Evolutionary conservation across 1,140 invertebrate genomes (phyloP), one percentile per base, ranked within the genome.

Genomic region (Gonioctena quinquepunctata): DNA sequence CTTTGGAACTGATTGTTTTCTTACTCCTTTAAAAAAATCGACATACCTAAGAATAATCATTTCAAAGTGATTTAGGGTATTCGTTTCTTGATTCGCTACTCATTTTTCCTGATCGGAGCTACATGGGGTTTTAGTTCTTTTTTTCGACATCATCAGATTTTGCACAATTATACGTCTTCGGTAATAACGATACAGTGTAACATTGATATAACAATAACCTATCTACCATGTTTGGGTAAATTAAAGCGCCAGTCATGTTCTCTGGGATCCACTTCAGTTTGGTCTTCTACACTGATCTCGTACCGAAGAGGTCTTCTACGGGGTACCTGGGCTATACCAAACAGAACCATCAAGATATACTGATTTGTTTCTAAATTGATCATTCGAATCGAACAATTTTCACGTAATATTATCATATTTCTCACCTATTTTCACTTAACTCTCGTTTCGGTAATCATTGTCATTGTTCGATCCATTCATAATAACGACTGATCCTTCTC

Each of bases 161-260:
- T n/a, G n/a, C n/a, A n/a, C n/a, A n/a, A n/a, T n/a, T n/a, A n/a
- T n/a, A n/a, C n/a, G n/a, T 54, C 52, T 27, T 28, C 26, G 26
- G 60, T 33, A 48, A 42, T 28, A 18, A 42, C 42, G 60, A 62
- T 19, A 42, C 52, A 8, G 60, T 48, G 60, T 62, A 62, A 62
- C 60, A 62, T n/a, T 42, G 25, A 62, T 18, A 62, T 42, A 62
- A 62, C 60, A 59, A 19, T 42, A 62, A 42, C 67, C 69, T 77
- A 77, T 71, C 79, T 83, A 83, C 81, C 82, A 82, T 83, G 75
- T 79, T 72, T 72, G 61, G 79, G 79, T 74, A 86, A 80, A 74
- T 84, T 81, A 83, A 86, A 86, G 60, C 85, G 81, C 86, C 86
- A 87, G 78, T 87, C 86, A 76, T 87, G 86, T 81, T 87, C 86